These are phyloP conservation scores for Dendrocopos noguchii DNA, from an alignment of 2,113 vertebrate genomes.

Conservation along the genomic window DNA sequence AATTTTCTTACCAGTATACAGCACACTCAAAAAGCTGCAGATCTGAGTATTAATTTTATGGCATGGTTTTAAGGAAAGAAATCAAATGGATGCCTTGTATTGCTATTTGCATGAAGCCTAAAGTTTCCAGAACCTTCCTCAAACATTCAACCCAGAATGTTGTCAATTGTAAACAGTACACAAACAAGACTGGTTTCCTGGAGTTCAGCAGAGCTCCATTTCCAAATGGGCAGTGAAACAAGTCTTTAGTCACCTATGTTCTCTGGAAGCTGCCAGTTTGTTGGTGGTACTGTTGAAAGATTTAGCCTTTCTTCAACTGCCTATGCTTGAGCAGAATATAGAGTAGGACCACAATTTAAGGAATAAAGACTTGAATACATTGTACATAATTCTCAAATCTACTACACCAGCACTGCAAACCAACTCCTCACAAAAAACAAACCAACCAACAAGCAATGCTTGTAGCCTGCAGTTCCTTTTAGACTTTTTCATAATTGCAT, in stretches of 20 bases:
- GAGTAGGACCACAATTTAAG: not conserved
- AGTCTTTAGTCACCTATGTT: not conserved
- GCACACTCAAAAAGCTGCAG: not conserved
- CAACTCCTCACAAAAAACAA: not conserved
- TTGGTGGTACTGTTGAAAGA: not conserved
- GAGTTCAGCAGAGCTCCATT: not conserved
- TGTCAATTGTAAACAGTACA: not conserved
- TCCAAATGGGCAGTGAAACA: not conserved
- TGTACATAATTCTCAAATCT: not conserved
- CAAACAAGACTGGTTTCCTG: not conserved
- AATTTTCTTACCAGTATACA: not conserved
- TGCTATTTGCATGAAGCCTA: not conserved
- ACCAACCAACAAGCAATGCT: not conserved
- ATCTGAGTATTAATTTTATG: not conserved
- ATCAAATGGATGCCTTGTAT: not conserved
- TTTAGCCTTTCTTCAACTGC: not conserved
- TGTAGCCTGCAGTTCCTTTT: not conserved
- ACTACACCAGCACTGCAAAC: not conserved
- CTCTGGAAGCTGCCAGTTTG: not conserved
- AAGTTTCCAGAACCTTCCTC: not conserved
- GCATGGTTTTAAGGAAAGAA: not conserved
- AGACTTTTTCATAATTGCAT: not conserved
- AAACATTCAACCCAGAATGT: accelerated
- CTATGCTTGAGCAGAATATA: not conserved
- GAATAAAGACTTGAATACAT: not conserved